Evolutionary conservation across 2,888 invertebrate species (phyloP), one percentile per base, ranked within the genome.

Genomic region (Lepidonotus clava): DNA sequence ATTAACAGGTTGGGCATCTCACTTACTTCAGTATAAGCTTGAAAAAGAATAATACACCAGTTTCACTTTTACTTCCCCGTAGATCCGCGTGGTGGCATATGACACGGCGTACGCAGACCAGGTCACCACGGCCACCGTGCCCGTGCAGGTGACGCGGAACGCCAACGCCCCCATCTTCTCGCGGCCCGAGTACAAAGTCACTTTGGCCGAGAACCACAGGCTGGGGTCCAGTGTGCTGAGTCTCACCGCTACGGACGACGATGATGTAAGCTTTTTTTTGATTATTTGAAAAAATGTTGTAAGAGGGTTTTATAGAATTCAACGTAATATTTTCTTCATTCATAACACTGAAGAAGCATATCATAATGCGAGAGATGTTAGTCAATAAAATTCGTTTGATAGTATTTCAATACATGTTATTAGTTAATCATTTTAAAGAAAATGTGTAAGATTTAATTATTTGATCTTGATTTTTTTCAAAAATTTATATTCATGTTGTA

Each of bases 181-280:
- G 21, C 87, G 88, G 5, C 89, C 91, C 38, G 86, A 89, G 11
- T 92, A 92, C 88, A 76, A 88, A 18, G 71, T 88, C 18, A 88
- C 89, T 1, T 89, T 92, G 71, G 84, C 90, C 18, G 92, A 92
- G 84, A 91, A 90, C n/a, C 89, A 88, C 66, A 84, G 83, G 21
- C 89, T 92, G 6, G 92, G 92, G 6, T 86, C 88, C n/a, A 84
- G 86, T 71, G 89, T 93, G 5, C 77, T 91, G 8, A 90, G 90
- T 56, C 89, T 93, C 0, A 85, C 88, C 6, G 93, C 93, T 56
- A 90, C 84, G 24, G 91, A 91, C 84, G 71, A 84, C 1, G 90
- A 90, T 67, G 80, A 85, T 24, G 90, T 90, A 80, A 77, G 88
- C 21, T 85, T 14, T 36, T 14, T 46, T 80, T 46, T 24, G n/a